Evolutionary conservation across 2,888 invertebrate species (phyloP).

Genomic region (Resseliella maxima): DNA sequence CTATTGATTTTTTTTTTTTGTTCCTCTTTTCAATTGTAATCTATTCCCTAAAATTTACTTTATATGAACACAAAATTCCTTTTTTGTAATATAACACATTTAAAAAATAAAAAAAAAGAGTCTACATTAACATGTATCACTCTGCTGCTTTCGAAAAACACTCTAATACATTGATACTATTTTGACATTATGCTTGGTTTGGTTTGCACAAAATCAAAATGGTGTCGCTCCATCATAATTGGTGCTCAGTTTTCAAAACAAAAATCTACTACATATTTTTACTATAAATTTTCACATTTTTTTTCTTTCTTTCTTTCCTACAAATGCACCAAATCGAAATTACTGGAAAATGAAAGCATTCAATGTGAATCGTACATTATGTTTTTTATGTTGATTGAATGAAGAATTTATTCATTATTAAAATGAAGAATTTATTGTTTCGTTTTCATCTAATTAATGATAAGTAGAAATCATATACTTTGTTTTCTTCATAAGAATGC

Average conservation of each 20-base stretch:
- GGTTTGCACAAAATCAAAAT: slow-evolving; percentile 19
- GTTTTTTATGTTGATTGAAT: not conserved
- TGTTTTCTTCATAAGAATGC: too few relatives aligned
- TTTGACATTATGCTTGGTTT: slow-evolving; percentile 55
- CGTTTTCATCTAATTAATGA: not conserved
- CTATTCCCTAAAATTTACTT: too few relatives aligned
- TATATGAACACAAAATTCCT: too few relatives aligned
- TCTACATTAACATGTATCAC: slow-evolving; percentile 2
- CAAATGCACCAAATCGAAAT: not conserved
- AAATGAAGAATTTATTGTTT: not conserved
- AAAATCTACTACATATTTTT: slow-evolving; percentile 40
- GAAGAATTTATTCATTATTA: too few relatives aligned
- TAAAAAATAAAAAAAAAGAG: not conserved
- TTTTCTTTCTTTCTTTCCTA: too few relatives aligned
- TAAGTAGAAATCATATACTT: too few relatives aligned
- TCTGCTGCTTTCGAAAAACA: slow-evolving; percentile 20
- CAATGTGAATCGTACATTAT: not conserved
- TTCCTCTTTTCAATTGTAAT: too few relatives aligned
- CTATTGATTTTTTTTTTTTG: too few relatives aligned
- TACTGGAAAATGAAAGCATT: not conserved
- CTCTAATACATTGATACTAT: slow-evolving; percentile 25
- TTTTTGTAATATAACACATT: not conserved
- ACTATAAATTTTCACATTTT: too few relatives aligned
- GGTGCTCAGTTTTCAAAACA: slow-evolving; percentile 43
- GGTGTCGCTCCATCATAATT: slow-evolving; percentile 33